Percentiles rank a stretch among this genome's conserved stretches.
These are phyloP conservation scores for Cantharis flavilabris DNA, from an alignment of 2,888 invertebrate genomes.

Conservation along the genomic window DNA sequence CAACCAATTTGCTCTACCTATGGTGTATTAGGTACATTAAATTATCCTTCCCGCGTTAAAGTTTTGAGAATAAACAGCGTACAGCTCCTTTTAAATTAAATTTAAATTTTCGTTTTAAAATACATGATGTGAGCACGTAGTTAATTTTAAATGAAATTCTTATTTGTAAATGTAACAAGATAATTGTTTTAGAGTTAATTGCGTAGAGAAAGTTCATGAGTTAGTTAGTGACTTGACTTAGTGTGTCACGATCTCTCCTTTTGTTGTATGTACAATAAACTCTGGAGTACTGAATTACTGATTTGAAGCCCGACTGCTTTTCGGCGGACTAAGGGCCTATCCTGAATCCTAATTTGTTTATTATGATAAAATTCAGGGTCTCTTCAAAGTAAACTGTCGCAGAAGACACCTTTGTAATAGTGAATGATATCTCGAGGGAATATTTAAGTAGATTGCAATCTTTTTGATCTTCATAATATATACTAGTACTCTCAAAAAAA, in stretches of 20 bases:
- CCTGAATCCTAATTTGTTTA: constrained; percentile 39
- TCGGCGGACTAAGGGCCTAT: constrained; percentile 17
- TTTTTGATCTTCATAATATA: constrained; percentile 15
- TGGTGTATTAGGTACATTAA: background rate
- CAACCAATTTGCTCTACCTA: background rate
- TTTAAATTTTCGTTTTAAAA: background rate
- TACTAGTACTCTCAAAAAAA: background rate
- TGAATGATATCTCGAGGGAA: constrained; percentile 8
- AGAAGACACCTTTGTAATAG: constrained; percentile 17
- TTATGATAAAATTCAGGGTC: constrained; percentile 36
- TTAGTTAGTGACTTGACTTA: background rate
- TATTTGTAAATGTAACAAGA: background rate
- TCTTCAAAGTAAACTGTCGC: constrained; percentile 33
- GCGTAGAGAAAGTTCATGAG: background rate
- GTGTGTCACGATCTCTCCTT: constrained; percentile 10
- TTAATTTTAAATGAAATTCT: background rate
- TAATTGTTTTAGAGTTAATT: background rate
- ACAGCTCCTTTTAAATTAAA: background rate
- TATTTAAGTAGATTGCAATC: constrained; percentile 18
- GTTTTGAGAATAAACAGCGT: background rate
- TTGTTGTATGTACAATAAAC: constrained; percentile 12
- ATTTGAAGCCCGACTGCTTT: constrained; percentile 16
- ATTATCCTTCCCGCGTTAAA: background rate
- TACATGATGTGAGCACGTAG: background rate
- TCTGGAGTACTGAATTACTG: constrained; percentile 9